phyloP scores from a whole-genome alignment of 2,113 vertebrate genomes.

The Pontoporia blainvillei region DNA sequence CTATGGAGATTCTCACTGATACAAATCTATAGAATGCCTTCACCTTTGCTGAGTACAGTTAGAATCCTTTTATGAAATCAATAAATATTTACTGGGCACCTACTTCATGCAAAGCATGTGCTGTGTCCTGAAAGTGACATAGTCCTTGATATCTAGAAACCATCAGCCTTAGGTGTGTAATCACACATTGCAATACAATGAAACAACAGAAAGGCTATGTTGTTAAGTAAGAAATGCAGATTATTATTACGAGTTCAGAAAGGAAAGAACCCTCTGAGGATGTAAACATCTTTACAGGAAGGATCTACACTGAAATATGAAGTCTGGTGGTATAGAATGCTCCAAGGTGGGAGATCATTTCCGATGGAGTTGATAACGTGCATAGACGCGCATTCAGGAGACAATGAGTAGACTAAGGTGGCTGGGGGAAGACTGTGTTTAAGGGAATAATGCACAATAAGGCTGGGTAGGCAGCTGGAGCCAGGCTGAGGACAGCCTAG shows the following conservation, averaged over 20 bases:
- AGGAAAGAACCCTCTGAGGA: not conserved
- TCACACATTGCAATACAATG: not conserved
- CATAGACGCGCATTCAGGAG: not conserved
- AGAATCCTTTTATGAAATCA: not conserved
- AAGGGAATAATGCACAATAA: not conserved
- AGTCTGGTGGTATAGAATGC: not conserved
- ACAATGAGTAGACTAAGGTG: not conserved
- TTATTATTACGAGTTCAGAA: not conserved
- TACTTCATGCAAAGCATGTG: not conserved
- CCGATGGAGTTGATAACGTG: not conserved
- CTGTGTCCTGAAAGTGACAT: not conserved
- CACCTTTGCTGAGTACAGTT: not conserved
- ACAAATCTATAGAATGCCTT: conserved; percentile 41
- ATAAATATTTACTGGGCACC: not conserved
- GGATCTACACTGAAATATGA: not conserved
- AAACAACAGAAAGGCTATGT: not conserved
- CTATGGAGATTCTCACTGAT: not conserved
- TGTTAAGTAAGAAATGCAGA: not conserved
- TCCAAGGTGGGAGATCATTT: not conserved
- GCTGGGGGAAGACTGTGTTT: not conserved
- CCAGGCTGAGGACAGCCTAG: not conserved
- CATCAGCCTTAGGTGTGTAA: not conserved
- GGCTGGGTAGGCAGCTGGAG: not conserved
- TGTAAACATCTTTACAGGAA: not conserved
- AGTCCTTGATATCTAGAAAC: not conserved